Conservation (phyloP, 2,888 invertebrate genomes). For the Geophilus truncorum region DNA sequence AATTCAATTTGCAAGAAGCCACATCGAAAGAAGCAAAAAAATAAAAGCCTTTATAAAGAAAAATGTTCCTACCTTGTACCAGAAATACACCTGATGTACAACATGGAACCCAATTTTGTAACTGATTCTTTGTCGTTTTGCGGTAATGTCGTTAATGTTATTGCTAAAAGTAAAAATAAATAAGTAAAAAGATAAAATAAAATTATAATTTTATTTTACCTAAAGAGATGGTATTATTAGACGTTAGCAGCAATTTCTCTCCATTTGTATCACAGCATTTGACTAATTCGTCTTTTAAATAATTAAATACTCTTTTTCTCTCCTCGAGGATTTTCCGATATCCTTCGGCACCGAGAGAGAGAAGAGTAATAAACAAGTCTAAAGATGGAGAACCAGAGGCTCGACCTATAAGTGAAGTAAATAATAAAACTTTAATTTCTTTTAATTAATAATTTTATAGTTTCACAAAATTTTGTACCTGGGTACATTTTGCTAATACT, state of each 20-base stretch:
- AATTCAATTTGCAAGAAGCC: not conserved
- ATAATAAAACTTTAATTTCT: not conserved
- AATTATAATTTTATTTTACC: too few species aligned
- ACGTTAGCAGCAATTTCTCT: conserved; percentile 58
- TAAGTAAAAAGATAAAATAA: too few species aligned
- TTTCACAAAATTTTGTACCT: too few species aligned
- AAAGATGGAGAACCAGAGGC: conserved; percentile 66
- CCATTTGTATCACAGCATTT: conserved; percentile 56
- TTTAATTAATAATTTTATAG: too few species aligned
- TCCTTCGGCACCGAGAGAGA: conserved; percentile 63
- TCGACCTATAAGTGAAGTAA: conserved; percentile 51
- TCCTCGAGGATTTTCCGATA: conserved; percentile 59
- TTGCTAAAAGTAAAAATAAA: conserved; percentile 42
- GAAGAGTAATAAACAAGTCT: conserved; percentile 69
- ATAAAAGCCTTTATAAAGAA: not conserved
- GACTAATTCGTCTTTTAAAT: conserved; percentile 57
- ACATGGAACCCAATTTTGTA: conserved; percentile 66
- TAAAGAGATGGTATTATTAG: conserved; percentile 63
- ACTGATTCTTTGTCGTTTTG: conserved; percentile 25
- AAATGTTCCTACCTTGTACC: conserved; percentile 48
- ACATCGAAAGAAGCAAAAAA: not conserved
- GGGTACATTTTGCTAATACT: conserved; percentile 67
- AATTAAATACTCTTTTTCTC: conserved; percentile 59
- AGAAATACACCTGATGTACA: conserved; percentile 66
- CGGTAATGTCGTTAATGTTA: conserved; percentile 39